A percentile compares a stretch with the other conserved stretches of the same genome.
Evolutionary conservation across 2,888 invertebrate genomes (phyloP).

Genomic region (Lasioglossum leucozonium): DNA sequence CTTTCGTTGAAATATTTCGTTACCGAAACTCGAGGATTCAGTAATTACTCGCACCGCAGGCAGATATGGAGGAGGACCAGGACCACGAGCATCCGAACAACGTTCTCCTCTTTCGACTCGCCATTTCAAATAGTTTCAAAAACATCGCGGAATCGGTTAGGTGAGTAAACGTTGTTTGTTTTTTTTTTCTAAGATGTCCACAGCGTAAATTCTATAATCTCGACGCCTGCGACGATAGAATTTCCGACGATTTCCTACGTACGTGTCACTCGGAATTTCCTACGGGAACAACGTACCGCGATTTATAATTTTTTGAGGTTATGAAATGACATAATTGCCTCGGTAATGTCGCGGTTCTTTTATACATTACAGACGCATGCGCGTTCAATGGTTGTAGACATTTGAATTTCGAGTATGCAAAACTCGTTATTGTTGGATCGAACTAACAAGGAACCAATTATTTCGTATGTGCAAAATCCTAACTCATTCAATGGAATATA

Average conservation of each 20-base stretch:
- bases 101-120: slow-evolving; percentile 72
- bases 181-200: background rate
- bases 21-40: slow-evolving; percentile 24
- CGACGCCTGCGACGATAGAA: background rate
- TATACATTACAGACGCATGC: slow-evolving; percentile 30
- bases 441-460: background rate
- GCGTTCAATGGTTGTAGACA: slow-evolving; percentile 1
- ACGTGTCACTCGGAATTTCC: background rate
- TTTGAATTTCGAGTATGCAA: background rate
- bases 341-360: slow-evolving; percentile 21
- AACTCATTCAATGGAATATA: background rate
- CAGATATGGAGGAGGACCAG: slow-evolving; percentile 48
- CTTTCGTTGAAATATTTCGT: slow-evolving; percentile 58
- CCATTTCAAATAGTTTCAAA: slow-evolving; percentile 72
- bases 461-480: no score
- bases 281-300: background rate
- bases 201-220: background rate
- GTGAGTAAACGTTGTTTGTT: slow-evolving; percentile 67
- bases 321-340: slow-evolving; percentile 11
- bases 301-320: slow-evolving; percentile 30
- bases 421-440: background rate
- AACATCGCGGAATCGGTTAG: slow-evolving; percentile 77
- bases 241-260: background rate
- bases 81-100: slow-evolving; percentile 65
- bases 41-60: slow-evolving; percentile 4